Base-by-base conservation (phyloP, 1,140 invertebrate species). In the Scaptomyza graminum region DNA sequence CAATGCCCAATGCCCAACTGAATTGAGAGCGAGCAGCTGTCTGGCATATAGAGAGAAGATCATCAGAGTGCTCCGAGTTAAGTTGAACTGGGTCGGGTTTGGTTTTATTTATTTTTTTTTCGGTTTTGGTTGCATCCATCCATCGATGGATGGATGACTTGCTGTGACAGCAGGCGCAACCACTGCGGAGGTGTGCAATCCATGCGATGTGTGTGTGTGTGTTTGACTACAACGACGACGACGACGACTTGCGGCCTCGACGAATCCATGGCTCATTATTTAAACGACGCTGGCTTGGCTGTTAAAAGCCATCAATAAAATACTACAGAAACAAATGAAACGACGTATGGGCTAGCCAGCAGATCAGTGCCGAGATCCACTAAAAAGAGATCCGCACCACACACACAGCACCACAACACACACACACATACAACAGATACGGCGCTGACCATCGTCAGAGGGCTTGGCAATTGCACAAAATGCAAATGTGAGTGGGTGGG, bases 401-500 rank as follows among this genome's bases (percentile, higher is more conserved):
- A 16, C 34, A 22, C 39, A 62, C 47, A 31, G 18, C 18, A 18
- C 18, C 18, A 18, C 3, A 18, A 12, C 41, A 51, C 46, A 22
- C 12, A 18, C n/a, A 22, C 12, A 18, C n/a, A n/a, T n/a, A n/a
- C n/a, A n/a, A n/a, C n/a, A 12, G 49, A 51, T 46, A 13, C 37
- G 37, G 37, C 28, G 64, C 76, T 85, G 82, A 85, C 82, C 82
- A 85, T 46, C 74, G 61, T 46, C n/a, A 13, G 18, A 78, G 82
- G 82, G 82, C 82, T 85, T 85, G 82, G 82, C 82, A 85, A 69
- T 74, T 66, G 64, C 76, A 22, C 18, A 68, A 63, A 82, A 85
- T 87, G 83, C 83, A 82, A 87, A 87, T 88, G 83, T 74, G 83
- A 78, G 82, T 87, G 82, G 82, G 82, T 88, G 82, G 77, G 74